Conservation (phyloP, 2,113 vertebrate species). For the human (Homo sapiens) region DNA sequence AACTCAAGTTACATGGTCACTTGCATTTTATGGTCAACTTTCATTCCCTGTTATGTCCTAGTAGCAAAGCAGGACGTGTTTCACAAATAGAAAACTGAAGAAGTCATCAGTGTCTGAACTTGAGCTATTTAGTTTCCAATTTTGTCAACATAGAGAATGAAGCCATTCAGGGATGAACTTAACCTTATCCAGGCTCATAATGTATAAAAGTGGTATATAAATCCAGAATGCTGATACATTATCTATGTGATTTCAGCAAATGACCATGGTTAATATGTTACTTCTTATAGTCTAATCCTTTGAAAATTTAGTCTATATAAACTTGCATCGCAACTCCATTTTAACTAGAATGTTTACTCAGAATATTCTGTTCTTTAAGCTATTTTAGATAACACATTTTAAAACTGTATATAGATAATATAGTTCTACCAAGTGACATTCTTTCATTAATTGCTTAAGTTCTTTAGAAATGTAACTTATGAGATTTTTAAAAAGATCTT, state of each 20-base stretch:
- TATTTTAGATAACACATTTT: neutral
- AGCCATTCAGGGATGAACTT: neutral
- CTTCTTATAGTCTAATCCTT: neutral
- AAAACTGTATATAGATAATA: neutral
- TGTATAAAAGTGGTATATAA: neutral
- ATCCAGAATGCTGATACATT: neutral
- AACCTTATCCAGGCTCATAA: neutral
- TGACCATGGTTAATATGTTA: neutral
- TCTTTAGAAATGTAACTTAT: neutral
- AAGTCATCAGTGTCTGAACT: neutral
- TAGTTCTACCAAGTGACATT: neutral
- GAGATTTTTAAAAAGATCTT: neutral
- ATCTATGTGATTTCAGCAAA: neutral
- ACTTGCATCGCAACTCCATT: neutral
- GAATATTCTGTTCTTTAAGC: neutral
- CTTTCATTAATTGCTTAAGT: neutral
- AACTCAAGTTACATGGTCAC: neutral
- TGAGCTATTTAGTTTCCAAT: neutral
- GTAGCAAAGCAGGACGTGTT: neutral
- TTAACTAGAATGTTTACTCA: neutral
- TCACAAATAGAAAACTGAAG: neutral
- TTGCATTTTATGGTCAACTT: neutral
- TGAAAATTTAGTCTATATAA: neutral
- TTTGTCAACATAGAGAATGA: neutral
- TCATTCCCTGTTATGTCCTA: neutral